phyloP scores from a whole-genome alignment of 1,140 invertebrate genomes.

The Epicauta chinensis region DNA sequence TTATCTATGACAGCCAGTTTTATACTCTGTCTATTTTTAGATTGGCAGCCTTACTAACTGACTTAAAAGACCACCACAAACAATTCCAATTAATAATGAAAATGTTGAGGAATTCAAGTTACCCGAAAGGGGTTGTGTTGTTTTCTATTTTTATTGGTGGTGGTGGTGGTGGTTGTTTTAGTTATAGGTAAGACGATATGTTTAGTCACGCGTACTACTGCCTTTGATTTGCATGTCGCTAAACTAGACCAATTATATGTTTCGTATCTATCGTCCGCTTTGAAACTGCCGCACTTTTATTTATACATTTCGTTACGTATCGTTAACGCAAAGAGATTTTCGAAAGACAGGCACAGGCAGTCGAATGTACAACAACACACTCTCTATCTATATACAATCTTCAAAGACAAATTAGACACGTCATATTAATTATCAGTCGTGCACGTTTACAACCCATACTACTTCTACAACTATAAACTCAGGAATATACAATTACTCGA shows the following conservation, averaged over 20 bases:
- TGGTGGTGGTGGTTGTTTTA: too few species aligned
- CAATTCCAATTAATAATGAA: too few species aligned
- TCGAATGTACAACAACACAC: background rate
- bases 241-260: slow-evolving; percentile 38
- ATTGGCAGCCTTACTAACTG: too few species aligned
- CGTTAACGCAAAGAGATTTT: slow-evolving; percentile 24
- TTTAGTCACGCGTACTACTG: slow-evolving; percentile 30
- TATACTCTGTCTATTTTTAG: too few species aligned
- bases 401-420: slow-evolving; percentile 17
- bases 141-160: too few species aligned
- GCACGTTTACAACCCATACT: too few species aligned
- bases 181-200: slow-evolving; percentile 31
- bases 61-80: too few species aligned
- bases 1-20: too few species aligned
- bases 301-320: slow-evolving; percentile 31
- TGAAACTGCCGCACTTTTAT: slow-evolving; percentile 31
- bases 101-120: too few species aligned
- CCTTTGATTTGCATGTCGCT: slow-evolving; percentile 37
- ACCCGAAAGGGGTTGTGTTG: too few species aligned
- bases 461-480: too few species aligned
- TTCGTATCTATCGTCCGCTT: slow-evolving; percentile 30
- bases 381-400: slow-evolving; percentile 5
- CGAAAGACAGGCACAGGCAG: background rate
- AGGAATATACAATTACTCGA: too few species aligned
- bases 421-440: slow-evolving; percentile 11